Base-by-base conservation (phyloP, 2,888 invertebrate genomes). In the Nipponacmea schrenckii region DNA sequence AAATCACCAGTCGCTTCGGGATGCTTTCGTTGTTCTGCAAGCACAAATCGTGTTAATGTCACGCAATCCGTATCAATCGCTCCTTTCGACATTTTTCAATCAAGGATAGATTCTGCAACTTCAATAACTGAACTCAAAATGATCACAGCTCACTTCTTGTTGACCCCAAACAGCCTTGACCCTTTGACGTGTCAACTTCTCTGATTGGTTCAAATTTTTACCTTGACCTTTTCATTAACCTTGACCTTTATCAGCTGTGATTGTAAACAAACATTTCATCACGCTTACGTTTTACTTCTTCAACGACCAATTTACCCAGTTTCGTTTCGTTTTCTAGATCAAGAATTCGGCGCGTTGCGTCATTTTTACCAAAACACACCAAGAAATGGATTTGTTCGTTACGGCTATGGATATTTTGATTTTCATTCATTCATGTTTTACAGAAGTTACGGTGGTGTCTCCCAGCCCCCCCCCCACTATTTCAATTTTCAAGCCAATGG, bases 1-100 rank as follows among this genome's bases (percentile, higher is more conserved):
- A 99, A 91, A 89, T 98, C 97, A 8, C 98, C 98, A 0, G 96
- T 96, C 1, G 98, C 98, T 20, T 90, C 85, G 26, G 96, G 96
- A 50, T 94, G 93, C 85, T 94, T 95, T 77, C 94, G 92, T 89
- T 98, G 98, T 87, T 97, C 95, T 31, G 93, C 93, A 77, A 98
- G 90, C 70, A 98, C 94, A 91, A 94, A 98, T 68, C 98, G 92
- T 64, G 97, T 97, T 84, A 98, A 90, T 70, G 98, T 98, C 93
- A 98, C 95, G 81, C 95, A 95, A 89, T 97, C 94, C 14, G 96
- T 94, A 86, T 97, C 96, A 86, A 95, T 85, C 2, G 81, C 76
- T 26, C 48, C 71, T n/a, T 68, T 72, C 27, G 73, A 62, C 71
- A 70, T 77, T 26, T 70, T n/a, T 72, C 65, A 20, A 20, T 20